Evolutionary conservation across 2,888 invertebrate genomes (phyloP), one percentile per base, ranked within the genome.

Genomic region (Netelia fuscicornis): DNA sequence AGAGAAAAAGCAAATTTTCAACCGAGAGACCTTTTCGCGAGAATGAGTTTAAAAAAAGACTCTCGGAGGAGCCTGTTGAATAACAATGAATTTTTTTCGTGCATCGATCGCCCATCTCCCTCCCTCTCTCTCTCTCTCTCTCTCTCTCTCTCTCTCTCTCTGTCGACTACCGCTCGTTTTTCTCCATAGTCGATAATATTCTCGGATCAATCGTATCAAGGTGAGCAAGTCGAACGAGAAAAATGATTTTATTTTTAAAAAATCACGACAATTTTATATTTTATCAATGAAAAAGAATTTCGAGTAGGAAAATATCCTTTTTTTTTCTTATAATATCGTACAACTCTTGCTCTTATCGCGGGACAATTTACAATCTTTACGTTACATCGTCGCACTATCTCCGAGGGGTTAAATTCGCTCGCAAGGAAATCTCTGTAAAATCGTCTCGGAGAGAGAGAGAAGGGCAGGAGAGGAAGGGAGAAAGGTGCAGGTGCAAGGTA

Each of bases 401-500:
- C 25, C 9, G 44, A 60, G 68, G 30, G 60, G 60, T 70, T 64
- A 58, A 52, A 11, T 79, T 65, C 23, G 72, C 44, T 20, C 17
- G 54, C 37, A 11, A 25, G 65, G 85, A 64, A 82, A 79, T 71
- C 68, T 74, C 76, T 44, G 23, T 65, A 20, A 42, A 56, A 70
- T 54, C 64, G 64, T 79, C 54, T 64, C 60, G 23, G 86, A 87
- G 82, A 86, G 72, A 81, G 77, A 72, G 56, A 71, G 78, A 58
- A 77, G 64, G 42, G 77, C 87, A 80, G 79, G 83, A 81, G 62
- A 77, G 62, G 42, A 76, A 87, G 81, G 81, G 84, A 81, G 85
- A 76, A 76, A 11, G 48, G 48, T 60, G 85, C 85, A 67, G 77
- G 85, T 65, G 83, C 78, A 83, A 58, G 78, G 78, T 75, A 83